Base-by-base conservation (phyloP, 2,888 invertebrate species). In the Synergus laeviventris region DNA sequence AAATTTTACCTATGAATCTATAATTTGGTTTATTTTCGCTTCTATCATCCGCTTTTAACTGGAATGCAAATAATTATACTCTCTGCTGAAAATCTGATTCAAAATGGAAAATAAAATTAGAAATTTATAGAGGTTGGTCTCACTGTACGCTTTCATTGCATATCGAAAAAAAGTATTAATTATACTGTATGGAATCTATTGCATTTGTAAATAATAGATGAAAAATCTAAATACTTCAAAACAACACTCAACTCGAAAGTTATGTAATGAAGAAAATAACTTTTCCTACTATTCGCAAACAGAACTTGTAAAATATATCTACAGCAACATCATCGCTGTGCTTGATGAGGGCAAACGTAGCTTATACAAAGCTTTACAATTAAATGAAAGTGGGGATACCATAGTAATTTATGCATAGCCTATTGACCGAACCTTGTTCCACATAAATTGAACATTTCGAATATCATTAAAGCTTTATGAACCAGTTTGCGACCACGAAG, bases 401-500 rank as follows among this genome's bases (percentile, higher is more conserved):
- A 2, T 2, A 2, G 8, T 54, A 54, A 54, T 54, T 18, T 54
- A 54, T 54, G 54, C 54, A 54, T 54, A 54, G 54, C 18, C 54
- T 18, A 54, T 54, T 18, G 54, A 18, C 18, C 54, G 54, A 54
- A 18, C 18, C 54, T 54, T 18, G 54, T 18, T 54, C 18, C 18
- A 54, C 8, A 54, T 18, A 54, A 54, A 54, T 54, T 54, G 54
- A 54, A 18, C 54, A 54, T 54, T 54, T 54, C 18, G 54, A 54
- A 54, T 54, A 54, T 54, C 54, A 54, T 18, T 54, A 54, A 18
- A 18, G 9, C 9, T 54, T 54, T 18, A 18, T 54, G 18, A 18
- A 54, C 54, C 54, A 54, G 9, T 54, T 54, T 18, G 54, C 18
- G 11, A 9, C 18, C 18, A 54, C 18, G 9, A 18, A 11, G 11